Evolutionary conservation across 1,140 invertebrate genomes (phyloP), one percentile per base, ranked within the genome.

Genomic region (Bathynomus jamesi): DNA sequence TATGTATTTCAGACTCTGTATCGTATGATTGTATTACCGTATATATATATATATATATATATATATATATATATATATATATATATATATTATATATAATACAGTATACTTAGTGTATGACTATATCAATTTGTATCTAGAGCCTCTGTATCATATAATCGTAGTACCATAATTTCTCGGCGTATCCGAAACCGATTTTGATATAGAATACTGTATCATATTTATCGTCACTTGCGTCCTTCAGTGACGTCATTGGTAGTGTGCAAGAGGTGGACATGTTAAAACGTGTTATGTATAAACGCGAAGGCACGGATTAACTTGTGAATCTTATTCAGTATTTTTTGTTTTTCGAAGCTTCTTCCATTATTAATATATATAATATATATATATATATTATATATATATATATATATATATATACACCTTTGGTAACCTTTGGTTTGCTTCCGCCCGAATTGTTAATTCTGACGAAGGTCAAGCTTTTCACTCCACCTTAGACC

Each of bases 351-450:
- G 3, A 2, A 21, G 7, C 10, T n/a, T 5, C 17, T 21, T 27
- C 3, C 17, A 8, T 3, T 28, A 64, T 27, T 10, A 8, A 64
- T 28, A 27, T 28, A 64, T 28, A 64, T 27, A 64, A 8, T 17
- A 17, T 28, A 64, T 27, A 64, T 27, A 27, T 64, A 64, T 28
- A 64, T 8, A 17, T 17, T 28, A 64, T 27, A 64, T 64, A 64
- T 27, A 64, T 28, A 64, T 64, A 64, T 64, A 64, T 64, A 64
- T 27, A 64, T 27, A 64, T 64, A 53, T 53, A 53, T 53, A n/a
- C n/a, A n/a, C n/a, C n/a, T n/a, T n/a, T n/a, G n/a, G n/a, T n/a
- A n/a, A n/a, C n/a, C n/a, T n/a, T n/a, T n/a, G n/a, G n/a, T n/a
- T n/a, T n/a, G n/a, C n/a, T n/a, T n/a, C n/a, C n/a, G n/a, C n/a